phyloP scores from a whole-genome alignment of 2,797 vertebrate species.

The Cygnus olor region DNA sequence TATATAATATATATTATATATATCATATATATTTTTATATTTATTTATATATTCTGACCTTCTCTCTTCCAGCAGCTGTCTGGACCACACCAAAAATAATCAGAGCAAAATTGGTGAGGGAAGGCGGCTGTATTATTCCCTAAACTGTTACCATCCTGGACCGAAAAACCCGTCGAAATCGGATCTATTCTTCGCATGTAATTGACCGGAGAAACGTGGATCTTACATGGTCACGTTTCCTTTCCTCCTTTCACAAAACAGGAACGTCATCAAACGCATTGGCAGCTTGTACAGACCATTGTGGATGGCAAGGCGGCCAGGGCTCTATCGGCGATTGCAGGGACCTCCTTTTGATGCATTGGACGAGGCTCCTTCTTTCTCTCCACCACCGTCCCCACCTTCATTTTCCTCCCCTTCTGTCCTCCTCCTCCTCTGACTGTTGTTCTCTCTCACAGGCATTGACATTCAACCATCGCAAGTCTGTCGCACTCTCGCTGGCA shows the following conservation, averaged over 20 bases:
- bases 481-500: slow-evolving; percentile 60
- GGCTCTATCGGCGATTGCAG: slow-evolving; percentile 57
- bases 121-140: slow-evolving; percentile 43
- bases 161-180: slow-evolving; percentile 30
- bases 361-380: slow-evolving; percentile 58
- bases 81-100: slow-evolving; percentile 45
- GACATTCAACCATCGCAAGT: slow-evolving; percentile 72
- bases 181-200: slow-evolving; percentile 54
- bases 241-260: slow-evolving; percentile 69
- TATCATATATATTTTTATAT: slow-evolving; percentile 54
- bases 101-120: neutral
- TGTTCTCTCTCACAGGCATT: slow-evolving; percentile 71
- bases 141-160: slow-evolving; percentile 52
- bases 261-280: slow-evolving; percentile 71
- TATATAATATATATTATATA: slow-evolving; percentile 59
- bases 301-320: slow-evolving; percentile 58
- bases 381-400: slow-evolving; percentile 64
- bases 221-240: slow-evolving; percentile 72
- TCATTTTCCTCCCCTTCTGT: slow-evolving; percentile 64
- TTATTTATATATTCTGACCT: slow-evolving; percentile 63
- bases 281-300: slow-evolving; percentile 64
- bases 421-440: slow-evolving; percentile 61
- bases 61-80: slow-evolving; percentile 54
- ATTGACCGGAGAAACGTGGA: slow-evolving; percentile 66
- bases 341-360: slow-evolving; percentile 65